These are phyloP conservation scores for Epinotia brunnichana DNA, from an alignment of 2,888 invertebrate genomes.

Conservation along the genomic window DNA sequence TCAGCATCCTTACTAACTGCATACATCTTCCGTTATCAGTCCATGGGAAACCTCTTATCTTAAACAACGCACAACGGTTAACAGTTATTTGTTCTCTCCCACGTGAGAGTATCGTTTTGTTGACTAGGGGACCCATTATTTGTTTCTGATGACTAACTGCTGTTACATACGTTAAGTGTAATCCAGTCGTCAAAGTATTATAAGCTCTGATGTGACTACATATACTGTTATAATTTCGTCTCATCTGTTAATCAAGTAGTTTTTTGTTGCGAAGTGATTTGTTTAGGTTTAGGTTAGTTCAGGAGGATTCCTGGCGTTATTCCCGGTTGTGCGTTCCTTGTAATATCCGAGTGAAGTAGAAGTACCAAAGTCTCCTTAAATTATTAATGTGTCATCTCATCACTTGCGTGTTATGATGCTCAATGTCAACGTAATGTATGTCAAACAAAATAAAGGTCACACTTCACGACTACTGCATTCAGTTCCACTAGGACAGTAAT, in stretches of 20 bases:
- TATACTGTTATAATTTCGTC: constrained; percentile 4
- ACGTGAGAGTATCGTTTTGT: constrained; percentile 51
- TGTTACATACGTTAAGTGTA: constrained; percentile 18
- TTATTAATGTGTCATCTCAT: constrained; percentile 5
- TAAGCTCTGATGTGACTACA: background rate
- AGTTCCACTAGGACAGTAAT: constrained; percentile 37
- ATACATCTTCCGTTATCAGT: constrained; percentile 42
- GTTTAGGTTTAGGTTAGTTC: too few species aligned
- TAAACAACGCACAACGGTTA: constrained; percentile 56
- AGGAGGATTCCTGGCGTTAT: too few species aligned
- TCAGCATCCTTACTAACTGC: constrained; percentile 29
- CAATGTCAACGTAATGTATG: constrained; percentile 35
- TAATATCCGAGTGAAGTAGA: too few species aligned
- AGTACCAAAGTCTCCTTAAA: too few species aligned
- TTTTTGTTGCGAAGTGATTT: background rate
- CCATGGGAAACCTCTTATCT: constrained; percentile 51
- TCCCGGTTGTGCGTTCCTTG: too few species aligned
- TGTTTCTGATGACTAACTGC: constrained; percentile 42
- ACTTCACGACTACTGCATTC: constrained; percentile 26
- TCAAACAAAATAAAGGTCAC: constrained; percentile 26
- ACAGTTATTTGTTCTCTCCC: constrained; percentile 57
- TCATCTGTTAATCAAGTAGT: background rate
- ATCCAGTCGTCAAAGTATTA: constrained; percentile 6
- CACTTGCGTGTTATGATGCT: constrained; percentile 20
- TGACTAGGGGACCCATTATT: constrained; percentile 48